Percentiles rank a stretch among this genome's conserved stretches.
Evolutionary conservation across 2,113 vertebrate species (phyloP).

Genomic region (Gobiocypris rarus): DNA sequence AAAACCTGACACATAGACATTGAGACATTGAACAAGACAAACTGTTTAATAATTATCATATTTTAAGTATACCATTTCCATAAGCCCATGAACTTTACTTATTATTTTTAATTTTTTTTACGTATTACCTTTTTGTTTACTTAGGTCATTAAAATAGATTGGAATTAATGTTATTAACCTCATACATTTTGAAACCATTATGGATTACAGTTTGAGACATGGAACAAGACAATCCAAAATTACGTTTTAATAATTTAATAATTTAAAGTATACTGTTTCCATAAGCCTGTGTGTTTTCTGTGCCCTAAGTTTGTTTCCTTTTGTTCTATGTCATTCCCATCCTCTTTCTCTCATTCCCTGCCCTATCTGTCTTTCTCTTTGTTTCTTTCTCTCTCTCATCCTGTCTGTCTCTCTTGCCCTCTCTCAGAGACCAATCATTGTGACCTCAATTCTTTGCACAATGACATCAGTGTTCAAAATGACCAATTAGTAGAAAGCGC

Average conservation of each 20-base stretch:
- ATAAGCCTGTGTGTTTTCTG: not conserved
- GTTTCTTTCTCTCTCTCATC: conserved; percentile 49
- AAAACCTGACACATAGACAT: no score
- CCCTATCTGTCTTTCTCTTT: not conserved
- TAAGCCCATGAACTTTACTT: no score
- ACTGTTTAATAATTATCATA: no score
- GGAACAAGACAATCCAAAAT: no score
- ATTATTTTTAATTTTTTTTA: no score
- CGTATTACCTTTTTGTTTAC: no score
- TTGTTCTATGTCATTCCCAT: not conserved
- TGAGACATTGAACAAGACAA: no score
- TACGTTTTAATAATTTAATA: not conserved
- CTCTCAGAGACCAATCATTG: conserved; percentile 44
- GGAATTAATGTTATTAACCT: no score
- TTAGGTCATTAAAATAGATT: no score
- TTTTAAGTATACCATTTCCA: no score
- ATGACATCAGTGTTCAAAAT: conserved; percentile 49
- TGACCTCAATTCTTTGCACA: conserved; percentile 31
- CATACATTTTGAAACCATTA: no score
- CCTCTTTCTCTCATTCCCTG: conserved; percentile 2
- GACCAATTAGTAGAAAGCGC: conserved; percentile 40
- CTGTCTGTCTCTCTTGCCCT: conserved; percentile 52
- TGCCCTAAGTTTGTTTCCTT: not conserved
- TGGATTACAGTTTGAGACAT: no score
- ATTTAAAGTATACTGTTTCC: not conserved